These are phyloP conservation scores for Octomys mimax DNA, from an alignment of 2,797 vertebrate species.

Conservation along the genomic window DNA sequence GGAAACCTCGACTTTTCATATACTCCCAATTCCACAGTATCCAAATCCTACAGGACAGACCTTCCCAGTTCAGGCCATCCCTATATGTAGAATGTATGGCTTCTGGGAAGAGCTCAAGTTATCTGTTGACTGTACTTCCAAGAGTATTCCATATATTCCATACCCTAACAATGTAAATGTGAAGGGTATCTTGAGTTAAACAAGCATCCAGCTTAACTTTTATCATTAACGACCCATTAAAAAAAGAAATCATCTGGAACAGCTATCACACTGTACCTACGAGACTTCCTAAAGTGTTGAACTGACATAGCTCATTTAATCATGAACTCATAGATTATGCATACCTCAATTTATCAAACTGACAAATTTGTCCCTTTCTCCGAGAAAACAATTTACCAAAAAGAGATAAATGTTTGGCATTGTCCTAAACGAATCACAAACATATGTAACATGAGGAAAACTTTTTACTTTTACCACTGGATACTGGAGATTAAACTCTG, in stretches of 20 bases:
- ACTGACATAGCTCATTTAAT: not conserved
- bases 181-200: not conserved
- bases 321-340: not conserved
- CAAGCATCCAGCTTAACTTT: not conserved
- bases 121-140: not conserved
- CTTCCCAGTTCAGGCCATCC: not conserved
- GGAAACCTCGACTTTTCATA: not conserved
- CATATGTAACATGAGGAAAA: not conserved
- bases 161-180: not conserved
- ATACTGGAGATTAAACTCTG: not conserved
- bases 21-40: not conserved
- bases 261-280: not conserved
- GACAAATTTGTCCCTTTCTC: not conserved
- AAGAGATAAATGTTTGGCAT: not conserved
- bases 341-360: not conserved
- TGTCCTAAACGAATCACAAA: not conserved
- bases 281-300: not conserved
- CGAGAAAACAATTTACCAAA: not conserved
- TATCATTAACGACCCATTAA: not conserved
- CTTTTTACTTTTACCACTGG: not conserved
- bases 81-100: not conserved
- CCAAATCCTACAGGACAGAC: not conserved
- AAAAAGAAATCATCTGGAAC: not conserved
- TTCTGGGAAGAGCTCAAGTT: not conserved
- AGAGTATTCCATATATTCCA: not conserved